Conservation (phyloP, 1,140 invertebrate genomes). For the Drosophila eugracilis region DNA sequence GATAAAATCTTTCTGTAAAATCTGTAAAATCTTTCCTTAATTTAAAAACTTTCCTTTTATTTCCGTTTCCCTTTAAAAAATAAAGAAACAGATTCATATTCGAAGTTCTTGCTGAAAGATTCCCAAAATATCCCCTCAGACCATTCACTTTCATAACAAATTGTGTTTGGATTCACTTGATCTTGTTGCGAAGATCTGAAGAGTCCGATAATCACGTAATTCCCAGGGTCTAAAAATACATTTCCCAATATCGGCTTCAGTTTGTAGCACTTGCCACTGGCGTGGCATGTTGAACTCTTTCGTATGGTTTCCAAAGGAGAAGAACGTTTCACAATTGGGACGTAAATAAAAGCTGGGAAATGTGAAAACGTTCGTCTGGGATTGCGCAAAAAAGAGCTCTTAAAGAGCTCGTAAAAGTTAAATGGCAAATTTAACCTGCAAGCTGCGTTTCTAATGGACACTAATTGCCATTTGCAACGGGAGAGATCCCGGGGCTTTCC, state of each 20-base stretch:
- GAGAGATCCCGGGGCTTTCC: background rate
- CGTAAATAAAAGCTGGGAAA: conserved; percentile 47
- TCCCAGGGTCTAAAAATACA: conserved; percentile 25
- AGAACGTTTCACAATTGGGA: conserved; percentile 53
- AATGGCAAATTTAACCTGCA: conserved; percentile 11
- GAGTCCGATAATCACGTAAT: conserved; percentile 41
- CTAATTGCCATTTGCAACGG: conserved; percentile 63
- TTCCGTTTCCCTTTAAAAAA: background rate
- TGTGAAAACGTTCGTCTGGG: background rate
- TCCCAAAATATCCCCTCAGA: background rate
- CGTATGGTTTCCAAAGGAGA: conserved; percentile 33
- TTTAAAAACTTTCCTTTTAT: background rate
- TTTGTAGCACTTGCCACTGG: conserved; percentile 40
- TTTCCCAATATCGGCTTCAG: conserved; percentile 4
- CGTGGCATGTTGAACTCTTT: conserved; percentile 40
- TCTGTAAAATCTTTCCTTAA: no score
- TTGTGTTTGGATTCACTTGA: conserved; percentile 11
- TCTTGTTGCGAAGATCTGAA: conserved; percentile 17
- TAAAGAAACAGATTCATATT: background rate
- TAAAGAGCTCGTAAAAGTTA: background rate
- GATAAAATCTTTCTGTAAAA: no score
- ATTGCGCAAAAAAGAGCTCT: background rate
- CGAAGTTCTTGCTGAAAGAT: background rate
- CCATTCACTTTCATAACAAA: conserved; percentile 16
- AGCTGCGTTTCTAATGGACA: conserved; percentile 48